These are phyloP conservation scores for Orycteropus afer DNA, from an alignment of 2,113 vertebrate genomes.

Conservation along the genomic window DNA sequence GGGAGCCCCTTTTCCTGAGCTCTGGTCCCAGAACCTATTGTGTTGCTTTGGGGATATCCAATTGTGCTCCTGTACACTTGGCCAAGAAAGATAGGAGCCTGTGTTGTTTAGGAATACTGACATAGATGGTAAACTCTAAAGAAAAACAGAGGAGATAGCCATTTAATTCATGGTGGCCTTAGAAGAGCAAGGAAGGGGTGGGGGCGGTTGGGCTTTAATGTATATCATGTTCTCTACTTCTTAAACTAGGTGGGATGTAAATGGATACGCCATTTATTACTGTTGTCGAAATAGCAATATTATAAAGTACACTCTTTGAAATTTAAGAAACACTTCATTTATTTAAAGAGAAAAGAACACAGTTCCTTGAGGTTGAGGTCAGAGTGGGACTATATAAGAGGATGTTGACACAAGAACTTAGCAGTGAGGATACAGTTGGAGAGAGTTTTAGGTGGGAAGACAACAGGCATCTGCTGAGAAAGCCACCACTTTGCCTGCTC, in stretches of 20 bases:
- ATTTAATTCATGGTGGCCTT: background rate
- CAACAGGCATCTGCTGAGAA: background rate
- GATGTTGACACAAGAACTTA: background rate
- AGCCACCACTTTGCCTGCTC: background rate
- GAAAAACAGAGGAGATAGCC: background rate
- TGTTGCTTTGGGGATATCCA: background rate
- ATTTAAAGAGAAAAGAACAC: background rate
- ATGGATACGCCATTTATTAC: background rate
- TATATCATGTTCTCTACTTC: background rate
- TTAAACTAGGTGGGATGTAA: too few relatives aligned
- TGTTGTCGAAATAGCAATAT: background rate
- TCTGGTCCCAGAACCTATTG: background rate
- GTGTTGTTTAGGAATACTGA: background rate
- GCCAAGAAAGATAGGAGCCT: background rate
- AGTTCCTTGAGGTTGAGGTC: background rate
- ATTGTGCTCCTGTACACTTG: background rate
- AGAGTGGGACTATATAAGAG: background rate
- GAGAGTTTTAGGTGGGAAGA: background rate
- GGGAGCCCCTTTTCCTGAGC: background rate
- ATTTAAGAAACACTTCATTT: background rate
- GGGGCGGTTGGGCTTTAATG: rapidly evolving
- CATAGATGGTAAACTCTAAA: background rate
- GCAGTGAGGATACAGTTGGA: background rate
- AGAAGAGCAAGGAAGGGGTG: background rate
- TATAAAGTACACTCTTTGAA: background rate